Evolutionary conservation across 23 tunicate genomes (phyloP).

Genomic region (Ascidia mentula): DNA sequence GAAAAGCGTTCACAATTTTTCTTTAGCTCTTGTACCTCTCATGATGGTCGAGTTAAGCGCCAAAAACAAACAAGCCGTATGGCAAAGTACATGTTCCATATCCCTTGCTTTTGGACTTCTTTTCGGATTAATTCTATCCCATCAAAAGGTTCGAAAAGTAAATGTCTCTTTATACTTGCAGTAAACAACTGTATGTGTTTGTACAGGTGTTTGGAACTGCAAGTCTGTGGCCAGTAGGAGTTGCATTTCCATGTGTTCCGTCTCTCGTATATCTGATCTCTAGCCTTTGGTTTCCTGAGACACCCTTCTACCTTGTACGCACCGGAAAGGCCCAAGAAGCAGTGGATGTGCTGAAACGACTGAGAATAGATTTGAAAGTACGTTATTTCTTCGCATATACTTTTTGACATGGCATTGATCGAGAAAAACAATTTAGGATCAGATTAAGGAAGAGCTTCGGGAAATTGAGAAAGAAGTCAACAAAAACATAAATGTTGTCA

Average conservation of each 20-base stretch:
- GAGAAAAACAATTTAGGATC: not conserved
- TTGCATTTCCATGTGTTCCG: not conserved
- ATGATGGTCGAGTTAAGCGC: not conserved
- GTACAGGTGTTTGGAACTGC: not conserved
- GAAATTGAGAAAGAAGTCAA: not conserved
- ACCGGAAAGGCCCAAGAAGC: not conserved
- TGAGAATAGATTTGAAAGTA: no score
- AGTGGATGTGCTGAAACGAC: not conserved
- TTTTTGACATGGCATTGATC: not conserved
- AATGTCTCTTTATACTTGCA: not conserved
- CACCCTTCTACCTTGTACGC: constrained; percentile 3
- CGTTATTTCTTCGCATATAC: not conserved
- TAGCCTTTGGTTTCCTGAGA: constrained; percentile 13
- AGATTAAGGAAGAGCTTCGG: not conserved
- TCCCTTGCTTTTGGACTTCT: not conserved
- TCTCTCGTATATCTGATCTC: not conserved
- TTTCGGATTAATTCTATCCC: not conserved
- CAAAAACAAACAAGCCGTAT: not conserved
- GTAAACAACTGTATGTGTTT: not conserved
- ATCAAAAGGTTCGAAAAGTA: not conserved
- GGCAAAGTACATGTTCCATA: not conserved
- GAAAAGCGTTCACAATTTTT: not conserved
- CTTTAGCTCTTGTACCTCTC: not conserved
- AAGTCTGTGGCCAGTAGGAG: constrained; percentile 3
- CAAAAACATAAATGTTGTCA: not conserved